Conservation (phyloP, 1,140 invertebrate species). For the Drosophila pectinifera region DNA sequence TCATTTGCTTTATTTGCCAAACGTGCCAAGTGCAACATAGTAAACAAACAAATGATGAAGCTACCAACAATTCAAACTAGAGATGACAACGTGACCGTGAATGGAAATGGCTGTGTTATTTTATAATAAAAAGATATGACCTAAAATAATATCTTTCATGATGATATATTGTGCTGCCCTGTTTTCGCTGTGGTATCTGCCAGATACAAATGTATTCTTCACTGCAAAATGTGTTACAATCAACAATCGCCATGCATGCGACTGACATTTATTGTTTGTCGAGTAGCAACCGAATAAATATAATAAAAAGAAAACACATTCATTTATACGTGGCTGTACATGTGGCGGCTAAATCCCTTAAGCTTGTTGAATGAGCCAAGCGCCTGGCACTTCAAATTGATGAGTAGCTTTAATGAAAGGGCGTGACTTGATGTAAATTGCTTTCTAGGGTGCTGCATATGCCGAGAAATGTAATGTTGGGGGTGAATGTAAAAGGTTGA, state of each 20-base stretch:
- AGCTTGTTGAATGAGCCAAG: slow-evolving; percentile 73
- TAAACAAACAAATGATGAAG: slow-evolving; percentile 43
- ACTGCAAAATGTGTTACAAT: slow-evolving; percentile 72
- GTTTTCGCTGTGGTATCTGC: slow-evolving; percentile 64
- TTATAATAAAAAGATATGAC: slow-evolving; percentile 18
- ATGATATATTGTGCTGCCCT: slow-evolving; percentile 55
- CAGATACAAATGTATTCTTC: slow-evolving; percentile 57
- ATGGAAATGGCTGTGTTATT: slow-evolving; percentile 19
- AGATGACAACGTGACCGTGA: slow-evolving; percentile 39
- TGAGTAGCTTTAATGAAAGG: slow-evolving; percentile 78
- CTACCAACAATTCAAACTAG: slow-evolving; percentile 27
- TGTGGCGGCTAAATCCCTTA: slow-evolving; percentile 70
- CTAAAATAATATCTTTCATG: slow-evolving; percentile 14
- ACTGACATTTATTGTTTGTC: slow-evolving; percentile 66
- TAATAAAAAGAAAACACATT: slow-evolving; percentile 25
- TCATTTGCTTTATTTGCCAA: slow-evolving; percentile 59
- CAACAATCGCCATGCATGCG: slow-evolving; percentile 58
- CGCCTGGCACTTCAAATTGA: slow-evolving; percentile 67
- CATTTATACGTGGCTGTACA: slow-evolving; percentile 36
- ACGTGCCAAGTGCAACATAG: slow-evolving; percentile 67
- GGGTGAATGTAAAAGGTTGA: slow-evolving; percentile 27
- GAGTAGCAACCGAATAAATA: slow-evolving; percentile 33
- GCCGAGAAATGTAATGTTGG: slow-evolving; percentile 7
- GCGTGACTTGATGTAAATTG: slow-evolving; percentile 77
- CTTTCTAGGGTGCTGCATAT: slow-evolving; percentile 44